Conservation (phyloP, 2,113 vertebrate species). For the Lichenostomus cassidix region DNA sequence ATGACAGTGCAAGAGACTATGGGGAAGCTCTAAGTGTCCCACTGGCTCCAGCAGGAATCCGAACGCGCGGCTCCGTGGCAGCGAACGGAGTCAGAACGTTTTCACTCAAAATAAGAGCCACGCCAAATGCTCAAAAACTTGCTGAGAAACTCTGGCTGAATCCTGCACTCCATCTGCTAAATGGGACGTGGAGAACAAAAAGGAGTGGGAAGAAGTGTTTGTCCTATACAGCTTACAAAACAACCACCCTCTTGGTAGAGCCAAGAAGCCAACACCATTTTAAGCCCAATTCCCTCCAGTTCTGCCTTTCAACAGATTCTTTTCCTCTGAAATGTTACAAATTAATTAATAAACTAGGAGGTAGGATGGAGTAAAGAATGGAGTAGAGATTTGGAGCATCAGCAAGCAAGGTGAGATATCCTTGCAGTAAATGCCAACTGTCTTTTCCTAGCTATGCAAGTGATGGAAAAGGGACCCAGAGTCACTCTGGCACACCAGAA, state of each 20-base stretch:
- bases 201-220: constrained; percentile 18
- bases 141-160: constrained; percentile 47
- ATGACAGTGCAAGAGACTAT: constrained; percentile 34
- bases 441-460: not conserved
- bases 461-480: not conserved
- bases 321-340: not conserved
- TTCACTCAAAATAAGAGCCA: constrained; percentile 56
- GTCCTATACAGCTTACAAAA: constrained; percentile 7
- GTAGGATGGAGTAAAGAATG: not conserved
- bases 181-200: constrained; percentile 30
- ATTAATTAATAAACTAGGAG: not conserved
- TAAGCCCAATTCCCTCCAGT: not conserved
- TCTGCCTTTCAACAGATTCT: not conserved
- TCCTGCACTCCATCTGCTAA: constrained; percentile 30
- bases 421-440: not conserved
- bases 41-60: constrained; percentile 55
- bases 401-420: not conserved
- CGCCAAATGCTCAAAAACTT: constrained; percentile 41
- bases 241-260: not conserved
- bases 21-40: constrained; percentile 48
- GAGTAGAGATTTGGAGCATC: not conserved
- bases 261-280: not conserved
- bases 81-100: constrained; percentile 14
- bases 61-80: not conserved
- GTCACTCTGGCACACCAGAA: not conserved